Conservation (phyloP, 2,113 vertebrate species). For the Melanotaenia duboulayi region DNA sequence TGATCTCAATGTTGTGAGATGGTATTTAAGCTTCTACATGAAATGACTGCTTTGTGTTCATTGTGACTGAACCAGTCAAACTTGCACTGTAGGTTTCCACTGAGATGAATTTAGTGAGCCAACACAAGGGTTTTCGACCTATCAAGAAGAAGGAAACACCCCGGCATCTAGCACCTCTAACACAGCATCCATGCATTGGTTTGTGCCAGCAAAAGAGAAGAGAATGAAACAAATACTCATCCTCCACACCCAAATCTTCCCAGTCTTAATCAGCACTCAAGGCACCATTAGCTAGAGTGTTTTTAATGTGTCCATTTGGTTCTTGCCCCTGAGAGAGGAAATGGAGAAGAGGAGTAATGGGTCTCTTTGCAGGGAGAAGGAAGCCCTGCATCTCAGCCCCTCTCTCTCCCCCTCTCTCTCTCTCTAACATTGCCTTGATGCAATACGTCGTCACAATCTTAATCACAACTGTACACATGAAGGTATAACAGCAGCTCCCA, state of each 20-base stretch:
- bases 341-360: slow-evolving; percentile 66
- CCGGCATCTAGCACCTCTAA: not conserved
- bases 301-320: slow-evolving; percentile 76
- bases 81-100: slow-evolving; percentile 48
- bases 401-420: not conserved
- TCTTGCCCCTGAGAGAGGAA: slow-evolving; percentile 69
- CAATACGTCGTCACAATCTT: slow-evolving; percentile 28
- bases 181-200: not conserved
- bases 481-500: not conserved
- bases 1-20: slow-evolving; percentile 14
- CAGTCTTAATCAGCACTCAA: slow-evolving; percentile 71
- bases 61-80: slow-evolving; percentile 53
- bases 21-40: slow-evolving; percentile 18
- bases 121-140: not conserved
- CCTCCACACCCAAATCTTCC: slow-evolving; percentile 32
- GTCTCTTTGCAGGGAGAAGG: slow-evolving; percentile 40
- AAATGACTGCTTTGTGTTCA: not conserved
- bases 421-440: slow-evolving; percentile 24
- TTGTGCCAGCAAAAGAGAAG: not conserved
- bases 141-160: not conserved
- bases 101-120: not conserved
- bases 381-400: slow-evolving; percentile 43
- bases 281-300: slow-evolving; percentile 66
- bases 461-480: slow-evolving; percentile 24
- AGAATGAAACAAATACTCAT: slow-evolving; percentile 31